Percentiles rank a stretch among this genome's conserved stretches.
Evolutionary conservation across 2,113 vertebrate genomes (phyloP).

Genomic region (Hassar affinis): DNA sequence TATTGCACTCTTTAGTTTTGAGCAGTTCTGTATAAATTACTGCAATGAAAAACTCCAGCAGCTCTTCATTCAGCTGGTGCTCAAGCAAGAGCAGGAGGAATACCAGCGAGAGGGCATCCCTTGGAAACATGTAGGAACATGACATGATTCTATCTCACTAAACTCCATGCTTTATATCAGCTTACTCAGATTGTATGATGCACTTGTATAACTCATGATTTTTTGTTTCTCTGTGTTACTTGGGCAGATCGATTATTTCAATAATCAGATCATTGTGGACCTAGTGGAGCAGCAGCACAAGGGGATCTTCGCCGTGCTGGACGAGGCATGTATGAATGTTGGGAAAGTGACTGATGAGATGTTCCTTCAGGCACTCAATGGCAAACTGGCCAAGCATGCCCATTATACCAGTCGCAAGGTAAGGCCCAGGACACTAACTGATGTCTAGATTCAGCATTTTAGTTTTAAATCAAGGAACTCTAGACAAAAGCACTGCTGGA

Average conservation of each 20-base stretch:
- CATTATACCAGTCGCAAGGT: conserved; percentile 99
- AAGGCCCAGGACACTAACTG: conserved; percentile 13
- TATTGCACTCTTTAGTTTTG: conserved; percentile 77
- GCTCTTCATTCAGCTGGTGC: conserved; percentile 96
- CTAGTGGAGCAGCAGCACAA: conserved; percentile 97
- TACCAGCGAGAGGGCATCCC: conserved; percentile 96
- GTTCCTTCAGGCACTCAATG: conserved; percentile 92
- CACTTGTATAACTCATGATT: background rate
- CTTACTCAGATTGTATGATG: background rate
- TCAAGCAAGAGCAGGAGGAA: conserved; percentile 96
- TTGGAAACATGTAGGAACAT: conserved; percentile 91
- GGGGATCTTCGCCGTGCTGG: conserved; percentile 91
- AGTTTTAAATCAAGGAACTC: background rate
- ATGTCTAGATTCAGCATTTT: background rate
- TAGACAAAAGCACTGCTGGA: background rate
- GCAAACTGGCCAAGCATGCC: conserved; percentile 85
- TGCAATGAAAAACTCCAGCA: conserved; percentile 98
- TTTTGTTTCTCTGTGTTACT: background rate
- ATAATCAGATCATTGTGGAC: conserved; percentile 97
- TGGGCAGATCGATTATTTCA: conserved; percentile 93
- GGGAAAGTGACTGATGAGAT: conserved; percentile 94
- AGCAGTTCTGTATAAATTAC: conserved; percentile 99
- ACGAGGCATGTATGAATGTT: conserved; percentile 96
- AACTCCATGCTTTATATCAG: background rate
- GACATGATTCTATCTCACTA: background rate